A percentile compares a stretch with the other conserved stretches of the same genome.
Evolutionary conservation across 1,140 invertebrate species (phyloP).

Genomic region (Euwallacea similis): DNA sequence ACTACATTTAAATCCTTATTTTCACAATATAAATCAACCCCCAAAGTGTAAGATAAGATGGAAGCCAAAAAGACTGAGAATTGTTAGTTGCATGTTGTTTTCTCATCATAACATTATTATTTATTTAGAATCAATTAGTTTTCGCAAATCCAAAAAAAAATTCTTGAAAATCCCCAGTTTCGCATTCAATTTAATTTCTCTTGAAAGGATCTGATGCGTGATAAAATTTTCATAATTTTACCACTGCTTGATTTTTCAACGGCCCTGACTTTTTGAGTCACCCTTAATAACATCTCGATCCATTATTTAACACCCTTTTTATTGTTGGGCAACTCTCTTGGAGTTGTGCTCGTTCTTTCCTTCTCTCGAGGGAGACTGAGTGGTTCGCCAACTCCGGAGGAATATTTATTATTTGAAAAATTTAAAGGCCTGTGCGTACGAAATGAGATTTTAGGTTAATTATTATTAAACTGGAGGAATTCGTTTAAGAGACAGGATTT

Average conservation of each 20-base stretch:
- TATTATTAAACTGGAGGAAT: not conserved
- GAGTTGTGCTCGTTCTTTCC: not conserved
- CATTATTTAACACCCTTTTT: conserved; percentile 11
- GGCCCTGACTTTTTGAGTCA: not conserved
- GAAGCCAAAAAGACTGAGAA: no score
- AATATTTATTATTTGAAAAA: not conserved
- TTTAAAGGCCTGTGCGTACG: not conserved
- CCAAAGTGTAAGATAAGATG: no score
- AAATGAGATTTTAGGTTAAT: not conserved
- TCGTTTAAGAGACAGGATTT: no score
- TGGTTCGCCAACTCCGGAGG: not conserved
- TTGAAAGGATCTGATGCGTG: not conserved
- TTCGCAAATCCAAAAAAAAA: no score
- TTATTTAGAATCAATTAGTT: no score
- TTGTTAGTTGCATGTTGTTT: no score
- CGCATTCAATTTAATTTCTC: not conserved
- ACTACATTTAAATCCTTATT: no score
- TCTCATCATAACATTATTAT: no score
- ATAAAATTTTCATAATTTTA: conserved; percentile 13
- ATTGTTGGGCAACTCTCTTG: not conserved
- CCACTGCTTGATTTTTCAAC: conserved; percentile 9
- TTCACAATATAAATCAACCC: no score
- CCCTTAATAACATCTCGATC: conserved; percentile 3
- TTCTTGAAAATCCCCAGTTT: not conserved
- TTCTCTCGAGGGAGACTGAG: not conserved